Base-by-base conservation (phyloP, 2,888 invertebrate species). In the Pilophorus perplexus region DNA sequence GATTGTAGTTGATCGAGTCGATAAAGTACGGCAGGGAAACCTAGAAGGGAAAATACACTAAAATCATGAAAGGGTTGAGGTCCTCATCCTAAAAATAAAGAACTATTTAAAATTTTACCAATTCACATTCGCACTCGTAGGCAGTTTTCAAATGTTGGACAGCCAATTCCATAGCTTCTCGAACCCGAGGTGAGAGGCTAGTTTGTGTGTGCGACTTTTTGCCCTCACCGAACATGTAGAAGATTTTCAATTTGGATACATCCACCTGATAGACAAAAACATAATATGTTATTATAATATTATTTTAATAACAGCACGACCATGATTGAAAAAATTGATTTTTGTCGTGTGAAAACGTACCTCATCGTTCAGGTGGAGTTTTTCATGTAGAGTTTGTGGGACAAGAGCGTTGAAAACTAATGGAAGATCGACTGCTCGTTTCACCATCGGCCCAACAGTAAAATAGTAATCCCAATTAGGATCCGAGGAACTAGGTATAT, bases 351-450 rank as follows among this genome's bases (percentile, higher is more conserved):
- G 28, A 16, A 12, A 20, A 40, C 52, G n/a, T 28, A 81, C 81
- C 71, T 77, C 78, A 71, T 81, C 76, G 55, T 82, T 78, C 6
- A 85, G 74, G 38, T 77, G 77, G 37, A 84, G 72, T 46, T 76
- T 77, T 1, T 78, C 77, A 3, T 79, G 77, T 23, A 80, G 78
- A 0, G 52, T 52, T 33, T 54, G 59, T 23, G 82, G 79, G 22
- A 80, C 79, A 73, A 92, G 80, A 18, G 86, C 83, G 74, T 86
- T 86, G 38, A 93, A 79, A 70, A 93, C 79, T 1, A 92, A 80
- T 0, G 85, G 80, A 68, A 97, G 78, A 77, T 97, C 96, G 72
- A 85, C 84, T 8, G 93, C 90, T 75, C 93, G 94, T 68, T 95
- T 83, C 37, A 88, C 84, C 82, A 97, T 85, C 0, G 95, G 93